Percentiles rank a stretch among this genome's conserved stretches.
phyloP scores from a whole-genome alignment of 2,797 vertebrate genomes.

The Scyliorhinus canicula region DNA sequence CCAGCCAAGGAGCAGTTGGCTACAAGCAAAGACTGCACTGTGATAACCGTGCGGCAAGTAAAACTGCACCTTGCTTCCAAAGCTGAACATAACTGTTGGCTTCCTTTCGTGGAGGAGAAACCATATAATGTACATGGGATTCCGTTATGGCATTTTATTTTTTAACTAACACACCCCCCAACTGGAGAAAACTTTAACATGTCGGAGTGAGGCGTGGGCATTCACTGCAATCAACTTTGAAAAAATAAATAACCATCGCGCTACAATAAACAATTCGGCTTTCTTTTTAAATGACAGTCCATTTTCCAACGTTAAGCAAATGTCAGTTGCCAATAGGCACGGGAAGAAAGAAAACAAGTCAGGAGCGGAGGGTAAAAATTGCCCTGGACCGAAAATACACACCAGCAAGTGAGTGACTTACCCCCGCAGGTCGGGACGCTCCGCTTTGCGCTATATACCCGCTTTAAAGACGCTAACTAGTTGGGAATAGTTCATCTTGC shows the following conservation, averaged over 20 bases:
- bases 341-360: background rate
- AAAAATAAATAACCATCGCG: background rate
- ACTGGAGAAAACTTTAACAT: background rate
- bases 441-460: background rate
- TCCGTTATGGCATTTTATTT: background rate
- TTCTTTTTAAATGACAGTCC: background rate
- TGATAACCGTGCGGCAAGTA: background rate
- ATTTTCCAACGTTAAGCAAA: background rate
- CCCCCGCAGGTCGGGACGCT: conserved; percentile 39
- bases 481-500: conserved; percentile 46
- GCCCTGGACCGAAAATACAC: background rate
- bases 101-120: background rate
- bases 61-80: background rate
- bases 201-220: background rate
- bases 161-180: background rate
- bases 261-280: background rate
- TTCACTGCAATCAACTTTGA: background rate
- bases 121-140: background rate
- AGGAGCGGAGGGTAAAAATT: background rate
- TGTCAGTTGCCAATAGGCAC: too few relatives aligned
- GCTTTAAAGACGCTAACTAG: conserved; percentile 40
- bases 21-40: background rate
- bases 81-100: background rate
- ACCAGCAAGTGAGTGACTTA: conserved; percentile 41
- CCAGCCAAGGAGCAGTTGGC: background rate